A percentile compares a stretch with the other conserved stretches of the same genome.
Conservation (phyloP, 1,140 invertebrate species). For the Proctacanthus coquilletti region DNA sequence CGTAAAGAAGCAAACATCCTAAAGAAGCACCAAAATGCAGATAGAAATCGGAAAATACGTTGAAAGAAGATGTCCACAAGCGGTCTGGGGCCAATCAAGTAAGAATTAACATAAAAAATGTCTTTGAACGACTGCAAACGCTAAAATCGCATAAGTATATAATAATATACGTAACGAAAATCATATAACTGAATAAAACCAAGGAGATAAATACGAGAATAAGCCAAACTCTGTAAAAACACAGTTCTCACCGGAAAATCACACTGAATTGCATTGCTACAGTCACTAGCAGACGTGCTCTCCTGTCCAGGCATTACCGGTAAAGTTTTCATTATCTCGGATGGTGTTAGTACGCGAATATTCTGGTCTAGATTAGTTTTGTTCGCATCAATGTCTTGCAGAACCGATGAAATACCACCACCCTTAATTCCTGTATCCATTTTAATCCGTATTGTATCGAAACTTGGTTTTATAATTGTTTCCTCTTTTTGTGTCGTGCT, state of each 20-base stretch:
- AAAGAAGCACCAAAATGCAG: too few species aligned
- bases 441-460: constrained; percentile 1
- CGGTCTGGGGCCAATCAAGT: too few species aligned
- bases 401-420: constrained; percentile 5
- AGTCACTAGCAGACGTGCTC: constrained; percentile 17
- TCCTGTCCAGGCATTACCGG: constrained; percentile 56
- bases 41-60: too few species aligned
- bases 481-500: neutral
- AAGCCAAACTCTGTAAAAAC: neutral
- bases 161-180: too few species aligned
- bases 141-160: too few species aligned
- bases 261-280: neutral
- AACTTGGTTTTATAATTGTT: constrained; percentile 1
- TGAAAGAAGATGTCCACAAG: too few species aligned
- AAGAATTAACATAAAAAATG: too few species aligned
- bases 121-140: too few species aligned
- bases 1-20: too few species aligned
- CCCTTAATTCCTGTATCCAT: neutral
- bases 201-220: neutral
- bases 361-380: constrained; percentile 41
- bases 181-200: constrained; percentile 1
- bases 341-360: constrained; percentile 69
- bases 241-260: neutral
- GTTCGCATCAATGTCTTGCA: constrained; percentile 7
- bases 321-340: constrained; percentile 73